Conservation (phyloP, 1,140 invertebrate genomes). For the Teleopsis dalmanni region DNA sequence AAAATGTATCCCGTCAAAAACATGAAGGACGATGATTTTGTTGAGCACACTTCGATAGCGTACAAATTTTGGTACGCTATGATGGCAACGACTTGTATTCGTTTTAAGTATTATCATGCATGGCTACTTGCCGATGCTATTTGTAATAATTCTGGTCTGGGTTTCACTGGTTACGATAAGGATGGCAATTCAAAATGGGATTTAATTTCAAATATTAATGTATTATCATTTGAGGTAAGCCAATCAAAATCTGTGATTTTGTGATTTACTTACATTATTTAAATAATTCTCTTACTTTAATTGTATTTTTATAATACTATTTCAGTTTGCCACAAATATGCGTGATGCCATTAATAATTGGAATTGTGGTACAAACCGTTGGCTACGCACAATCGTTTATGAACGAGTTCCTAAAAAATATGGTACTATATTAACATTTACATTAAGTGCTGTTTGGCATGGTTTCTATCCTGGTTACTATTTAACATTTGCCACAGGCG, state of each 20-base stretch:
- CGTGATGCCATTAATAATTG: constrained; percentile 75
- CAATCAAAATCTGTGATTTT: not conserved
- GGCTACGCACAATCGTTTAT: constrained; percentile 82
- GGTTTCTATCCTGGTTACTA: constrained; percentile 98
- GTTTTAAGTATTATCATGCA: constrained; percentile 94
- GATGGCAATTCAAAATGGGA: constrained; percentile 74
- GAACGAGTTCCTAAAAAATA: constrained; percentile 60
- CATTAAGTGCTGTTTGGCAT: constrained; percentile 91
- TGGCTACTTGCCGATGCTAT: constrained; percentile 91
- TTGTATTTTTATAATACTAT: constrained; percentile 11
- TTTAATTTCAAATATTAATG: constrained; percentile 82
- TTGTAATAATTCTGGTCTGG: constrained; percentile 88
- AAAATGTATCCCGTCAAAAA: constrained; percentile 57
- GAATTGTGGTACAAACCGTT: constrained; percentile 88
- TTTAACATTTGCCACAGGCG: constrained; percentile 83
- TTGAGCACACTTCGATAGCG: constrained; percentile 52
- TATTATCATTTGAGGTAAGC: constrained; percentile 80
- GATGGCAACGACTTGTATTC: constrained; percentile 65
- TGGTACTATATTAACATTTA: constrained; percentile 69
- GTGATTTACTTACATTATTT: not conserved
- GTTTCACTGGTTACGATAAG: constrained; percentile 75
- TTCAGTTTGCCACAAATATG: constrained; percentile 68
- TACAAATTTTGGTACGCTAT: constrained; percentile 62
- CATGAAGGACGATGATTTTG: constrained; percentile 63
- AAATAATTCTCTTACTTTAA: not conserved